A percentile compares a stretch with the other conserved stretches of the same genome.
Conservation (phyloP, 2,888 invertebrate species). For the Tortricodes alternella region DNA sequence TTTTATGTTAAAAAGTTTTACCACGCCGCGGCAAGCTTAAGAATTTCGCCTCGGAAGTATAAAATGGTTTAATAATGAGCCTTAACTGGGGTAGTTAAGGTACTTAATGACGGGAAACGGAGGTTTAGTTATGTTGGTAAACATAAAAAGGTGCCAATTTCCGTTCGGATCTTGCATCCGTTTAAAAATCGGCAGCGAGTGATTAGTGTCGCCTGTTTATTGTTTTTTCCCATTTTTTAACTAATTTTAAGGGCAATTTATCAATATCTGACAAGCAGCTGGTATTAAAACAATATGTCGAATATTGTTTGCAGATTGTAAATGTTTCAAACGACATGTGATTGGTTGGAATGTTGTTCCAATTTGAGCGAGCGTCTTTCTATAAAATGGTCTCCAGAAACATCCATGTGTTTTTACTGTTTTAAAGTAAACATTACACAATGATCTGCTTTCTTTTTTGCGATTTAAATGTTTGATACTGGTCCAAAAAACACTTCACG, state of each 20-base stretch:
- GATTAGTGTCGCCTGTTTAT: constrained; percentile 73
- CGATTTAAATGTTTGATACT: no score
- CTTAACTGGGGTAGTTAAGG: constrained; percentile 38
- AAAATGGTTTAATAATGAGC: constrained; percentile 33
- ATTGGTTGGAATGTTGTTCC: constrained; percentile 3
- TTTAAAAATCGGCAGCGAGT: constrained; percentile 74
- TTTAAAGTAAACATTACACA: background rate
- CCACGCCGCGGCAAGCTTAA: constrained; percentile 30
- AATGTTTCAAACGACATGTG: background rate
- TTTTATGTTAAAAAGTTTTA: constrained; percentile 39
- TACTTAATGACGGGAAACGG: constrained; percentile 12
- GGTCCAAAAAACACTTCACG: no score
- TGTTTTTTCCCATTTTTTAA: constrained; percentile 69
- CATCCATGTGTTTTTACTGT: background rate
- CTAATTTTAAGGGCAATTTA: constrained; percentile 64
- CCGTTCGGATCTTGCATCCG: constrained; percentile 75
- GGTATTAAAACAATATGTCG: constrained; percentile 46
- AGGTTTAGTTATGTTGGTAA: constrained; percentile 36
- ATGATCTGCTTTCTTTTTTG: no score
- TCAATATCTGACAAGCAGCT: constrained; percentile 70
- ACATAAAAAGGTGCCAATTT: constrained; percentile 78
- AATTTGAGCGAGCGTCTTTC: background rate
- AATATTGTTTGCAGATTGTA: constrained; percentile 49
- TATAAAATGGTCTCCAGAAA: background rate
- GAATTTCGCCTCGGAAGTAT: background rate